These are phyloP conservation scores for Emberiza fucata DNA, from an alignment of 2,113 vertebrate species.

Conservation along the genomic window DNA sequence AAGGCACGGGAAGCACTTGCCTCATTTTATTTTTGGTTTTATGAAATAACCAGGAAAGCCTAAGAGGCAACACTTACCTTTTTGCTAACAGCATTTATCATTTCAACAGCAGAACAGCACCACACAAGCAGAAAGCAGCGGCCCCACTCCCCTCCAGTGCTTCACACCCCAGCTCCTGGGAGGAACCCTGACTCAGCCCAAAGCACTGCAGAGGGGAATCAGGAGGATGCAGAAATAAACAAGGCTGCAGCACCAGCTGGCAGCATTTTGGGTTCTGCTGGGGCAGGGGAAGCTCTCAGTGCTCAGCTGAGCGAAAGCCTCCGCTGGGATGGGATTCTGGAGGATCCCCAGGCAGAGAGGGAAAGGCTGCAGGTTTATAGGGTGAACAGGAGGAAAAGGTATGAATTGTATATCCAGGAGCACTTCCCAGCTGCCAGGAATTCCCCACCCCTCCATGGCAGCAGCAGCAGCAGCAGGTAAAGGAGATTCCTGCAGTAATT, in stretches of 20 bases:
- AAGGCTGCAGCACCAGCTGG: background rate
- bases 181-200: background rate
- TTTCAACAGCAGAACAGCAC: slow-evolving; percentile 68
- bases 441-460: background rate
- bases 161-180: background rate
- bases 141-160: background rate
- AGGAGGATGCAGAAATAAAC: background rate
- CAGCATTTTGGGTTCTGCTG: background rate
- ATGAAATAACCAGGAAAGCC: background rate
- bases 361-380: slow-evolving; percentile 78
- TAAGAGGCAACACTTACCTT: background rate
- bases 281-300: slow-evolving; percentile 5
- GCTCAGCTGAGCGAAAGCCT: slow-evolving; percentile 73
- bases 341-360: slow-evolving; percentile 80
- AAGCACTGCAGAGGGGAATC: background rate
- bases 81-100: background rate
- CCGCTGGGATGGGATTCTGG: slow-evolving; percentile 82
- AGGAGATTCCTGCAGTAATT: background rate
- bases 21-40: background rate
- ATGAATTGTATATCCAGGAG: slow-evolving; percentile 69
- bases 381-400: slow-evolving; percentile 79
- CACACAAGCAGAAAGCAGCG: slow-evolving; percentile 21
- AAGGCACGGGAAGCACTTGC: background rate
- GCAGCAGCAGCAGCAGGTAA: background rate
- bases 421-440: background rate